Percentiles rank a stretch among this genome's conserved stretches.
Conservation (phyloP, 2,888 invertebrate species). For the Polyommatus icarus region DNA sequence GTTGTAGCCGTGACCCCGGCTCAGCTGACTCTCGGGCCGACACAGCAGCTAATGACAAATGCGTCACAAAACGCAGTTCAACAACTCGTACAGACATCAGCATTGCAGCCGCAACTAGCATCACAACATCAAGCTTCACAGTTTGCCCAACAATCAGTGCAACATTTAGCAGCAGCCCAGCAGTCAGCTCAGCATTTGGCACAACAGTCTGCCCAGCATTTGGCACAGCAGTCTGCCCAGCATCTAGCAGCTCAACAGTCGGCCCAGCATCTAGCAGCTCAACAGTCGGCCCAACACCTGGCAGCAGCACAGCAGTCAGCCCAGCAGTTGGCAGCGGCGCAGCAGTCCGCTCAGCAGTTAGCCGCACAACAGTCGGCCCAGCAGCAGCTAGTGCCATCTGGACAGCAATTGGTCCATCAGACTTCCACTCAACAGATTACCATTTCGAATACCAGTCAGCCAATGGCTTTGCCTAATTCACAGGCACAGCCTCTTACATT, state of each 20-base stretch:
- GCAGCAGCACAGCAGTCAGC: conserved; percentile 60
- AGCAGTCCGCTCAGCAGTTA: conserved; percentile 66
- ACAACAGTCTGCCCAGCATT: conserved; percentile 25
- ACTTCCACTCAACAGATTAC: conserved; percentile 74
- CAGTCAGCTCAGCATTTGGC: conserved; percentile 57
- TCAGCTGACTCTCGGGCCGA: conserved; percentile 66
- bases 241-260: conserved; percentile 60
- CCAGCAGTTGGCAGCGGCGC: conserved; percentile 57
- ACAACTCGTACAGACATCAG: conserved; percentile 69
- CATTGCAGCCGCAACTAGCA: conserved; percentile 63
- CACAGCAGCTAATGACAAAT: conserved; percentile 69
- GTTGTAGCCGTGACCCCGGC: conserved; percentile 74
- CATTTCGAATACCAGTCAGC: conserved; percentile 74
- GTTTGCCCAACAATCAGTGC: conserved; percentile 68
- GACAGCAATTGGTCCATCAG: conserved; percentile 70
- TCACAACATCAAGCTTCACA: conserved; percentile 67
- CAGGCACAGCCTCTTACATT: conserved; percentile 73
- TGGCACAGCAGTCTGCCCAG: conserved; percentile 57
- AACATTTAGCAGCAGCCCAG: conserved; percentile 63
- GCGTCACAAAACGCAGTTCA: conserved; percentile 69
- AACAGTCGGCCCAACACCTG: conserved; percentile 61
- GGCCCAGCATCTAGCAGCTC: conserved; percentile 59
- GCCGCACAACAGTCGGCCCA: conserved; percentile 70
- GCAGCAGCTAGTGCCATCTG: conserved; percentile 66
- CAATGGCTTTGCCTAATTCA: conserved; percentile 70